Conservation (phyloP, 30 jellyfish, hydroid and myxozoan species). For the Clytia hemisphaerica region DNA sequence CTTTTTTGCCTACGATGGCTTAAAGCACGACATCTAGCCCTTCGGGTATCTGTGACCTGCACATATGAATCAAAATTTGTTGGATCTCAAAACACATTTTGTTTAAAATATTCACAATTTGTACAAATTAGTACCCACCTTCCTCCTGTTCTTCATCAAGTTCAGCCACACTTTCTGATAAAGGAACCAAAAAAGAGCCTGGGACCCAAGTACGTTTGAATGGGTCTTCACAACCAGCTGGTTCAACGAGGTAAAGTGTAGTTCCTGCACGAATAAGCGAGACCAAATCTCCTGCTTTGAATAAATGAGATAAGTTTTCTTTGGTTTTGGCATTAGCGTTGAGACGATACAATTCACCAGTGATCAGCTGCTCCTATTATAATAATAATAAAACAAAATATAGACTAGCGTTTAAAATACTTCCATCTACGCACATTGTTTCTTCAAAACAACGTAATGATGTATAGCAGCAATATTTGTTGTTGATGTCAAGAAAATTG, state of each 20-base stretch:
- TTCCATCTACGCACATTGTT: no score
- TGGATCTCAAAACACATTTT: no score
- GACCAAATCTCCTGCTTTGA: constrained; percentile 69
- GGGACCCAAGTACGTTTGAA: constrained; percentile 93
- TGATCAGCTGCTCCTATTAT: constrained; percentile 19
- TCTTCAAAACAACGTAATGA: no score
- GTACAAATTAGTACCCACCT: no score
- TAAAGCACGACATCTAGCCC: no score
- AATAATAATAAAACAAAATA: background rate
- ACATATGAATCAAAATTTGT: no score
- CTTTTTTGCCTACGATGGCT: no score
- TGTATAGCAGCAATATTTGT: no score
- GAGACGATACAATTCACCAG: constrained; percentile 56
- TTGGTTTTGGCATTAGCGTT: constrained; percentile 42
- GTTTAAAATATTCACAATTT: no score
- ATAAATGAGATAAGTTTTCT: constrained; percentile 30
- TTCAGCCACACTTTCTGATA: constrained; percentile 3
- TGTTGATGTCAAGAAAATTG: no score
- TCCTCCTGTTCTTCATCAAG: no score
- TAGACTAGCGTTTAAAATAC: background rate
- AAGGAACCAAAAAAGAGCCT: constrained; percentile 43
- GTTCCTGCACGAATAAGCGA: constrained; percentile 58
- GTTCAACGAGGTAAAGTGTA: constrained; percentile 64
- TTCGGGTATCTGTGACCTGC: no score
- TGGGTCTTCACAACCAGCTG: constrained; percentile 40